Base-by-base conservation (phyloP, 1,140 invertebrate genomes). In the Antheraea mylitta region DNA sequence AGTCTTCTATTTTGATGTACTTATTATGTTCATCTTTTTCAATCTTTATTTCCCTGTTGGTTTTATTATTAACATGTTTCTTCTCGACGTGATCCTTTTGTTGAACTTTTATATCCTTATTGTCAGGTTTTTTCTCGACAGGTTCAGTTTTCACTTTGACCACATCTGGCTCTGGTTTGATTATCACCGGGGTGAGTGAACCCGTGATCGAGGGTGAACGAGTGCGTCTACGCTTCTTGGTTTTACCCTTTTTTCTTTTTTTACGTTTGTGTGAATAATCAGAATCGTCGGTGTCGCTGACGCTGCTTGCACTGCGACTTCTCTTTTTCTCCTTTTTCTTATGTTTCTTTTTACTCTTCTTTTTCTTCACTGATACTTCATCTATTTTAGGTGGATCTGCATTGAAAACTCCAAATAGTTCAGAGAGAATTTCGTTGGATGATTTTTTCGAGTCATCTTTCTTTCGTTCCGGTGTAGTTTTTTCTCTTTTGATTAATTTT, bases 341-440 rank as follows among this genome's bases (percentile, higher is more conserved):
- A 73, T 85, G 93, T 79, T 80, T 91, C 82, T 86, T 93, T 75
- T 69, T 87, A 60, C 84, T 92, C 76, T 82, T 92, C 36, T 71
- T 74, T 72, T 80, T 84, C 71, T 89, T 92, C 68, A 67, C 68
- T 45, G 70, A 73, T 68, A 80, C 74, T 13, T 91, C 89, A 18
- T 83, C 83, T 72, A 92, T 93, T 76, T 93, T 91, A 9, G 94
- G 94, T 58, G 94, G 94, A 67, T 93, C 92, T 36, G 93, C 94
- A 79, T 96, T 95, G 78, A 96, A 96, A 6, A 95, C 96, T 64
- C 94, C 93, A 77, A 97, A 97, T 0, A 97, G 90, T 86, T 97
- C 96, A 0, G 95, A 95, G 8, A 97, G 90, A 78, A 97, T 97
- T 83, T 97, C 96, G 83, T 95, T 96, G 0, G 96, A 96, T 6